Evolutionary conservation across 2,888 invertebrate genomes (phyloP).

Genomic region (Glyphotaelius pellucidus): DNA sequence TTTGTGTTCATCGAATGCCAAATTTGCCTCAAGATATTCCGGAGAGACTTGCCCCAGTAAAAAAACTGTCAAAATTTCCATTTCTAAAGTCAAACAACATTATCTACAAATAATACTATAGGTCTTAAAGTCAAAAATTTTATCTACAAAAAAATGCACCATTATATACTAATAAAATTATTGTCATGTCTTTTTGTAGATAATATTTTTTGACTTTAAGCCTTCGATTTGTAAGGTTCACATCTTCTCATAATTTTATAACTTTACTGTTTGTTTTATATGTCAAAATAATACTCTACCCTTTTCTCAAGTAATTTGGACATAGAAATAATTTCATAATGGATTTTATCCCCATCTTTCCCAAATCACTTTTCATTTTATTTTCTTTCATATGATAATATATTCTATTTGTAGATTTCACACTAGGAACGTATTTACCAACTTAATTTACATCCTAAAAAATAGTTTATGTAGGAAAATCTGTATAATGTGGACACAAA

Average conservation of each 20-base stretch:
- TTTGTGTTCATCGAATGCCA: background rate
- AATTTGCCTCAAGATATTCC: background rate
- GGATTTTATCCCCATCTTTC: no score
- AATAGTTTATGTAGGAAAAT: background rate
- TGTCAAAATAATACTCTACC: no score
- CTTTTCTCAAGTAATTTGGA: background rate
- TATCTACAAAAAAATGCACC: no score
- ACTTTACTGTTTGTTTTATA: background rate
- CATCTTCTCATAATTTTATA: background rate
- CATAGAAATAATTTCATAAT: no score
- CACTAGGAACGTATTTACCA: background rate
- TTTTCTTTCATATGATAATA: no score
- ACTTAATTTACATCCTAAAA: background rate
- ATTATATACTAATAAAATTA: no score
- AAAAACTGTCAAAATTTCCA: background rate
- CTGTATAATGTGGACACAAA: no score
- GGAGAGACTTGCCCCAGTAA: background rate
- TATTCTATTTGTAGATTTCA: background rate
- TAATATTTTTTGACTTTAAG: no score
- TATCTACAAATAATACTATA: no score
- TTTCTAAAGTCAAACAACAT: no score
- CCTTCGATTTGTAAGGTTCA: background rate
- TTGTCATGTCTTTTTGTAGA: no score
- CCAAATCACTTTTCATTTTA: background rate
- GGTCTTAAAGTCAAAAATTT: no score